These are phyloP conservation scores for Neopelma chrysocephalum DNA, from an alignment of 2,797 vertebrate genomes.

Conservation along the genomic window DNA sequence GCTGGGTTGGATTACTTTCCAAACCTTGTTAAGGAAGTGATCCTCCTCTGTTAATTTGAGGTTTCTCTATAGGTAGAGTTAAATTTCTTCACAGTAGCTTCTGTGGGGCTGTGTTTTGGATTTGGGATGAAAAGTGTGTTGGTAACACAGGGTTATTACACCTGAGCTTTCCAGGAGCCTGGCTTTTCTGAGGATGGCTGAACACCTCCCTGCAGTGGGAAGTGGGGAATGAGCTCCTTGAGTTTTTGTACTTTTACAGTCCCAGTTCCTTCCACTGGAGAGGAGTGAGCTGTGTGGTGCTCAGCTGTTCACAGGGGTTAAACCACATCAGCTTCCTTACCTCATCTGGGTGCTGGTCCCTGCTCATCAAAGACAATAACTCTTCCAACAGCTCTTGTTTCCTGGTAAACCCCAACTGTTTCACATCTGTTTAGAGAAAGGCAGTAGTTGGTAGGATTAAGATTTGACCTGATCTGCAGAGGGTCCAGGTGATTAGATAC, in stretches of 20 bases:
- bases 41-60: background rate
- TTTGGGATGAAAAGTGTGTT: background rate
- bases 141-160: fast-evolving
- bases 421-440: slow-evolving; percentile 76
- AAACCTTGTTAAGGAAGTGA: background rate
- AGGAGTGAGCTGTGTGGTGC: background rate
- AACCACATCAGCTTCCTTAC: slow-evolving; percentile 62
- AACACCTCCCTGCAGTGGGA: background rate
- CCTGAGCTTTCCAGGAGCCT: background rate
- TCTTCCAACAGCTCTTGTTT: slow-evolving; percentile 80
- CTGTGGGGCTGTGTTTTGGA: background rate
- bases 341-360: slow-evolving; percentile 85
- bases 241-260: background rate
- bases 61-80: background rate
- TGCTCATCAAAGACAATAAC: slow-evolving; percentile 86
- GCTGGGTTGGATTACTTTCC: background rate
- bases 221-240: background rate
- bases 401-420: slow-evolving; percentile 75
- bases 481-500: background rate
- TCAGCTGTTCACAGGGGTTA: background rate
- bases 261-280: background rate
- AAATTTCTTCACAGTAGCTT: background rate
- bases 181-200: background rate
- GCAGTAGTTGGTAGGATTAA: background rate
- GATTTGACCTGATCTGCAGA: background rate